Evolutionary conservation across 2,888 invertebrate genomes (phyloP).

Genomic region (Amphipoea lucens): DNA sequence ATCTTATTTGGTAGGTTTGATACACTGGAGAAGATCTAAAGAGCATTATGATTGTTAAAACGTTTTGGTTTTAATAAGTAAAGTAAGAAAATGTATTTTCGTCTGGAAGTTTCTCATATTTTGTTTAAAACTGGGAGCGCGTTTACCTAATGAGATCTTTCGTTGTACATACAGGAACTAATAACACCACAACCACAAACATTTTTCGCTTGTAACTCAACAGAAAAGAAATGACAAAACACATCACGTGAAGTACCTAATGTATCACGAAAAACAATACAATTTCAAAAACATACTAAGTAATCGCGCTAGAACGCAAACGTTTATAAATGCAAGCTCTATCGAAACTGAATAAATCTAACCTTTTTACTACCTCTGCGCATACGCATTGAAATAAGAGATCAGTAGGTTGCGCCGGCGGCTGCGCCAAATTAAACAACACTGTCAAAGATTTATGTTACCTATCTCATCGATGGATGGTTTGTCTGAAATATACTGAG

Average conservation of each 20-base stretch:
- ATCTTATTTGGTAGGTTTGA: not conserved
- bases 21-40: conserved; percentile 66
- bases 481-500: not conserved
- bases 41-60: conserved; percentile 30
- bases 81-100: no score
- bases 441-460: conserved; percentile 74
- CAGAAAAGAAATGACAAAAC: not conserved
- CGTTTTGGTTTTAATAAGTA: not conserved
- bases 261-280: conserved; percentile 67
- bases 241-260: not conserved
- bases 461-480: not conserved
- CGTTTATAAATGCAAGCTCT: conserved; percentile 78
- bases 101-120: not conserved
- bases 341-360: not conserved
- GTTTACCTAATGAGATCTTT: not conserved
- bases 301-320: conserved; percentile 76
- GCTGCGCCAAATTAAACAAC: conserved; percentile 59
- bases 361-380: conserved; percentile 67
- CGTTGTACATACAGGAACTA: not conserved
- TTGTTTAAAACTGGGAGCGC: not conserved
- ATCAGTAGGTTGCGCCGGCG: conserved; percentile 83
- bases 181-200: not conserved
- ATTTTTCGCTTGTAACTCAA: not conserved
- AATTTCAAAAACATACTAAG: conserved; percentile 83
- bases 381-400: conserved; percentile 88